Percentiles rank a stretch among this genome's conserved stretches.
These are phyloP conservation scores for Siniperca scherzeri DNA, from an alignment of 2,797 vertebrate genomes.

Conservation along the genomic window DNA sequence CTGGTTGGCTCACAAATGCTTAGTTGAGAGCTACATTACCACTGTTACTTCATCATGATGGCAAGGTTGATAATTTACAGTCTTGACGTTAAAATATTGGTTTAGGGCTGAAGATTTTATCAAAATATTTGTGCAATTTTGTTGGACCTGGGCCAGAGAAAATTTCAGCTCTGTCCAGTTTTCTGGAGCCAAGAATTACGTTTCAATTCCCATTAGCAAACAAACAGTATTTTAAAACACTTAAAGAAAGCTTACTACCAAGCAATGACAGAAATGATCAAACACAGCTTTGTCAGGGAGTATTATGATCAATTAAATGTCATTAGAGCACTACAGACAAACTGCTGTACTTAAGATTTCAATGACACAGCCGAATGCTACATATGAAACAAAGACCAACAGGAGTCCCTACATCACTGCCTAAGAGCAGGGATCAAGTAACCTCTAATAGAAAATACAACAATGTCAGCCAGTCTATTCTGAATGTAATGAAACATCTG, in stretches of 20 bases:
- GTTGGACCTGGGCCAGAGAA: background rate
- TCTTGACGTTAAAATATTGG: background rate
- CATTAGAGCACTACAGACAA: background rate
- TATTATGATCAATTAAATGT: constrained; percentile 6
- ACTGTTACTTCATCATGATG: too few species aligned
- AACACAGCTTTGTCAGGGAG: background rate
- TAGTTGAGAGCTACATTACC: too few species aligned
- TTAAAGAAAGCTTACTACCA: background rate
- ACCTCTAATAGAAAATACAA: constrained; percentile 52
- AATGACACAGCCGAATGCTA: background rate
- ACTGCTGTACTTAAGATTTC: background rate
- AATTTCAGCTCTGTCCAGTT: background rate
- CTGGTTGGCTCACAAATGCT: background rate
- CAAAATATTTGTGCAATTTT: background rate
- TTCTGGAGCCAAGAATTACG: background rate
- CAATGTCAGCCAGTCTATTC: constrained; percentile 39
- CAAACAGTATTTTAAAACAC: background rate
- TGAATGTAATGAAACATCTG: constrained; percentile 76
- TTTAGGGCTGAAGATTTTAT: background rate
- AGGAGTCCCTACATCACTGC: background rate
- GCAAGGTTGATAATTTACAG: too few species aligned
- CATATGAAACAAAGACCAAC: background rate
- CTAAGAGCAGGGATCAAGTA: constrained; percentile 38
- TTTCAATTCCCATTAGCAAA: background rate
- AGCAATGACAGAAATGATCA: constrained; percentile 6